phyloP scores from a whole-genome alignment of 2,888 invertebrate species.

The Orthonychiurus folsomi region DNA sequence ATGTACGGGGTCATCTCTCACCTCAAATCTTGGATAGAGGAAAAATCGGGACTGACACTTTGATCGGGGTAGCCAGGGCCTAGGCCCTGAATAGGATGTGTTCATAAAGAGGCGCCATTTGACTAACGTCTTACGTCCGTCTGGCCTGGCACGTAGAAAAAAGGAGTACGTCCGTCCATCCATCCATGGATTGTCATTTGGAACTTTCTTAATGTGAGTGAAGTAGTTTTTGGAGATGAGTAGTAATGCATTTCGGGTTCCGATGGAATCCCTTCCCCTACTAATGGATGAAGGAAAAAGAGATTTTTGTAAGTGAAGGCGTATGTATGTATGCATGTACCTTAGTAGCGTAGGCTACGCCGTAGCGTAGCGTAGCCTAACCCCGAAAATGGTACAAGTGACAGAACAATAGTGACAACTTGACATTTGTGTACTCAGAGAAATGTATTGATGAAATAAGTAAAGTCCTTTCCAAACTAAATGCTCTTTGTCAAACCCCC shows the following conservation, averaged over 20 bases:
- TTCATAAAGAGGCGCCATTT: not conserved
- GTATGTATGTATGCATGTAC: not conserved
- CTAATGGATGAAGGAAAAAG: not conserved
- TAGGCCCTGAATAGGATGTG: not conserved
- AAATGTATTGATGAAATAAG: constrained; percentile 32
- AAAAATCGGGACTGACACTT: constrained; percentile 1
- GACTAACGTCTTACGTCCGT: not conserved
- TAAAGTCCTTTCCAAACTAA: constrained; percentile 5
- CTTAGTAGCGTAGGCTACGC: not conserved
- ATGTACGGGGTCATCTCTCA: too few species aligned
- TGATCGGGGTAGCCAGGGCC: not conserved
- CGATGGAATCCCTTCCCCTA: not conserved
- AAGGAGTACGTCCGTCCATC: too few species aligned
- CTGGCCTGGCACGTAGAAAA: not conserved
- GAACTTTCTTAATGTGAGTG: not conserved
- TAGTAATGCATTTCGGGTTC: not conserved
- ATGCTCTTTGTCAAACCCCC: not conserved
- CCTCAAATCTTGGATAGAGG: too few species aligned
- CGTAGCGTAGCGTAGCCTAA: not conserved
- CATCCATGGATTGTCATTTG: not conserved
- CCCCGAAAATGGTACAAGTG: constrained; percentile 17
- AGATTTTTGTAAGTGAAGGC: constrained; percentile 1
- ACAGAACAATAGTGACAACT: constrained; percentile 40
- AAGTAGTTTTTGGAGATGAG: not conserved
- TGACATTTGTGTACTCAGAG: constrained; percentile 38